phyloP scores from a whole-genome alignment of 2,888 invertebrate genomes.

The Parnassius apollo region DNA sequence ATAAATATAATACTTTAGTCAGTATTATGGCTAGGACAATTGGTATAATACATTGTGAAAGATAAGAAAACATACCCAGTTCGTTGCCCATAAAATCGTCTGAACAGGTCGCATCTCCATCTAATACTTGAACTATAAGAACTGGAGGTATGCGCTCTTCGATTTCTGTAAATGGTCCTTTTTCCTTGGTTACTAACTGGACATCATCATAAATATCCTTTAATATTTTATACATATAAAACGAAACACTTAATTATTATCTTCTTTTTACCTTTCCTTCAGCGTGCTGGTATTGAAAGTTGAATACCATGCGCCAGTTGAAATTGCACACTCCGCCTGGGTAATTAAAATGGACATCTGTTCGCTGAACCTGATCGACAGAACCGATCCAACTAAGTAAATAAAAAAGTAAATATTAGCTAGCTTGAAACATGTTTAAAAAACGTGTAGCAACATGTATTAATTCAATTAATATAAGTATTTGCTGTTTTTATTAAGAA shows the following conservation, averaged over 20 bases:
- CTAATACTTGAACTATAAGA: constrained; percentile 90
- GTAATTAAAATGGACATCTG: constrained; percentile 92
- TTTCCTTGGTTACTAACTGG: constrained; percentile 56
- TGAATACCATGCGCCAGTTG: constrained; percentile 95
- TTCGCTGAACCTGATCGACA: constrained; percentile 85
- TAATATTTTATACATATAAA: background rate
- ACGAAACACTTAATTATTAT: background rate
- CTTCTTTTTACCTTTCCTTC: constrained; percentile 83
- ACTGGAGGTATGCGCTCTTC: constrained; percentile 88
- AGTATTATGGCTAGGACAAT: too few relatives aligned
- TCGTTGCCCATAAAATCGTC: constrained; percentile 89
- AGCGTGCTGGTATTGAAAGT: constrained; percentile 86
- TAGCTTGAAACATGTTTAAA: too few relatives aligned
- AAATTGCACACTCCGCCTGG: constrained; percentile 90
- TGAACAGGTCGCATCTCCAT: constrained; percentile 87
- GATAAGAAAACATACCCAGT: constrained; percentile 11
- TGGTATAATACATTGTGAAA: too few relatives aligned
- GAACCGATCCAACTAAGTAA: constrained; percentile 85
- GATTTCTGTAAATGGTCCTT: constrained; percentile 69
- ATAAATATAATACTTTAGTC: too few relatives aligned
- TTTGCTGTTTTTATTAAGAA: too few relatives aligned
- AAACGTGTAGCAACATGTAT: too few relatives aligned
- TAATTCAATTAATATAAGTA: too few relatives aligned
- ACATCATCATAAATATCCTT: constrained; percentile 1
- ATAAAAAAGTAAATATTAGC: background rate